Conservation (phyloP, 2,113 vertebrate species). For the Cairina moschata region DNA sequence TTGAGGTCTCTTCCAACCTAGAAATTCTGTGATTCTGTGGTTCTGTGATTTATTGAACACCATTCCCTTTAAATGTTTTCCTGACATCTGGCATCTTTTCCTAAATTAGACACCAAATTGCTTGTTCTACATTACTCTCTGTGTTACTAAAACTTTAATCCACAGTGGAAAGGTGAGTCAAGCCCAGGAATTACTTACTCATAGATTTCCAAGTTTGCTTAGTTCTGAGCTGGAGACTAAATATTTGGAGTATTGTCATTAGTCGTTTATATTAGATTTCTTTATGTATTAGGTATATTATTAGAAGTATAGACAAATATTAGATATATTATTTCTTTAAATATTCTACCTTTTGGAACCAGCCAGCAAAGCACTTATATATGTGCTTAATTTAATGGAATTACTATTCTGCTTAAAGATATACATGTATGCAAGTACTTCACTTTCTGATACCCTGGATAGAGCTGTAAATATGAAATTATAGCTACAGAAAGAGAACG, state of each 20-base stretch:
- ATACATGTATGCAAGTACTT: background rate
- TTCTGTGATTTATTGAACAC: background rate
- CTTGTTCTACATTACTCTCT: background rate
- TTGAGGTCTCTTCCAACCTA: no score
- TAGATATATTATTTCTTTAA: background rate
- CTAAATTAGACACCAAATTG: background rate
- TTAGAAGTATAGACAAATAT: no score
- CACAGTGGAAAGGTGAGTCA: background rate
- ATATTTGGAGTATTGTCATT: background rate
- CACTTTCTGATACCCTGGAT: background rate
- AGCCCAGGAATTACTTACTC: background rate
- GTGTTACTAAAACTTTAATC: background rate
- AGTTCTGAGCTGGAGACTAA: background rate
- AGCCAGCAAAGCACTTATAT: background rate
- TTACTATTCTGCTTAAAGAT: background rate
- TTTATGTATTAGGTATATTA: background rate
- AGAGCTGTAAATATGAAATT: background rate
- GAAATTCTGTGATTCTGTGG: no score
- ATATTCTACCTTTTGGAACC: background rate
- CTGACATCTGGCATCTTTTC: background rate
- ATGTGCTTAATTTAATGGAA: background rate
- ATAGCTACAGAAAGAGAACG: background rate
- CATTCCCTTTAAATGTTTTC: background rate
- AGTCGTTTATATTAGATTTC: background rate
- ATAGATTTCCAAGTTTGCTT: background rate